phyloP scores from a whole-genome alignment of 2,888 invertebrate species.

The Balanococcus diminutus region DNA sequence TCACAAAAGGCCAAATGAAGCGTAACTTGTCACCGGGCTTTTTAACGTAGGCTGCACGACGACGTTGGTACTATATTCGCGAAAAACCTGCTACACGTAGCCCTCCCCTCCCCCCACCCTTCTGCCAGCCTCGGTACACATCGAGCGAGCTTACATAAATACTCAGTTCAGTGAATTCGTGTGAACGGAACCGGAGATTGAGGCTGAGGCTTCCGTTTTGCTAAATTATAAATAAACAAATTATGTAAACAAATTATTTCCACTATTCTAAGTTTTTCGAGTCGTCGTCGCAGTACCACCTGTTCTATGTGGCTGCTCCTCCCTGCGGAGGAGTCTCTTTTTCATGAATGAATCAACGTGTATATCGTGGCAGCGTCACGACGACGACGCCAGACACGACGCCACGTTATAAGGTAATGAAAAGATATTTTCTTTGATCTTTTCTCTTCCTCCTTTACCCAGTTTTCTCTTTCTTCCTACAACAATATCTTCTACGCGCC shows the following conservation, averaged over 20 bases:
- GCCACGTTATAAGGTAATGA: not conserved
- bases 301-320: not conserved
- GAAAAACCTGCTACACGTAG: conserved; percentile 18
- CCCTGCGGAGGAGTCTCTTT: not conserved
- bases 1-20: conserved; percentile 54
- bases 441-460: not conserved
- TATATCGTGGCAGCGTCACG: not conserved
- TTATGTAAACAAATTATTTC: conserved; percentile 55
- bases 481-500: not conserved
- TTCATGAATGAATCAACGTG: not conserved
- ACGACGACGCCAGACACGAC: not conserved
- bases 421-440: conserved; percentile 4
- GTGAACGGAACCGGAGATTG: conserved; percentile 45
- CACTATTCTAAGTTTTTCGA: conserved; percentile 51
- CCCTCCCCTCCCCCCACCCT: not conserved
- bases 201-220: conserved; percentile 28
- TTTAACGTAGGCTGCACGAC: conserved; percentile 11
- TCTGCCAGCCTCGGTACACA: not conserved
- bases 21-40: conserved; percentile 54
- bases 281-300: not conserved
- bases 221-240: conserved; percentile 54
- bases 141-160: too few relatives aligned
- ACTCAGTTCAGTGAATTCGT: conserved; percentile 48
- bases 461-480: not conserved
- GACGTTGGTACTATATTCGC: not conserved